A percentile compares a stretch with the other conserved stretches of the same genome.
Conservation (phyloP, 2,113 vertebrate species). For the Rafetus swinhoei region DNA sequence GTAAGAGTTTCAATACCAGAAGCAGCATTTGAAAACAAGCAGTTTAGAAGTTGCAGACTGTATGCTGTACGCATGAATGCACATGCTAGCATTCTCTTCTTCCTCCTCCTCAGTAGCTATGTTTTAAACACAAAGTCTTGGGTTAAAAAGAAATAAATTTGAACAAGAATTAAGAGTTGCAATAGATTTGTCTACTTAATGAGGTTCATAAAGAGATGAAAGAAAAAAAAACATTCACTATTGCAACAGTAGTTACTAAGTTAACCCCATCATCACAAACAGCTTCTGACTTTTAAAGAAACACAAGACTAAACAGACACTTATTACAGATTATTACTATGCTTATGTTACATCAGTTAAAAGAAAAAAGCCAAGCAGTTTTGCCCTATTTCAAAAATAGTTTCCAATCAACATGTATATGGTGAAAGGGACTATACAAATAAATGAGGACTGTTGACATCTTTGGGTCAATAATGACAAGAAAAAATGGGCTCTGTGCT, state of each 20-base stretch:
- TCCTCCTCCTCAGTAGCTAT: slow-evolving; percentile 70
- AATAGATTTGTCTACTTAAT: slow-evolving; percentile 60
- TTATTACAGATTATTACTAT: slow-evolving; percentile 80
- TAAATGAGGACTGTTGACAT: slow-evolving; percentile 75
- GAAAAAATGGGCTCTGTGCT: slow-evolving; percentile 80
- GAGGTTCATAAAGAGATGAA: slow-evolving; percentile 59
- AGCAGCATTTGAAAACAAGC: slow-evolving; percentile 74
- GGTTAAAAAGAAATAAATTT: slow-evolving; percentile 68
- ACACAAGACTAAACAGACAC: slow-evolving; percentile 80
- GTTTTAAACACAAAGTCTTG: slow-evolving; percentile 70
- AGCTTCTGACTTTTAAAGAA: slow-evolving; percentile 73
- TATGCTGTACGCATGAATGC: slow-evolving; percentile 68
- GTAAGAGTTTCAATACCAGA: slow-evolving; percentile 64
- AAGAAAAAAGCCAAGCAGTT: slow-evolving; percentile 74
- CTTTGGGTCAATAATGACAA: slow-evolving; percentile 77
- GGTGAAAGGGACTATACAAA: slow-evolving; percentile 68
- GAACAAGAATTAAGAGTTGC: slow-evolving; percentile 66
- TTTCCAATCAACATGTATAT: slow-evolving; percentile 77
- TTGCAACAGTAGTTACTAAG: slow-evolving; percentile 67
- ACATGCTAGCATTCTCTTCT: slow-evolving; percentile 68
- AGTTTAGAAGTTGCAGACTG: slow-evolving; percentile 73
- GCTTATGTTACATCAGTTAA: slow-evolving; percentile 78
- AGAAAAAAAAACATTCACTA: slow-evolving; percentile 56
- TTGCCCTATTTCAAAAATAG: slow-evolving; percentile 76
- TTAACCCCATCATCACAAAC: slow-evolving; percentile 70